Percentiles rank a stretch among this genome's conserved stretches.
These are phyloP conservation scores for Phyllostomus discolor DNA, from an alignment of 2,113 vertebrate genomes.

Conservation along the genomic window DNA sequence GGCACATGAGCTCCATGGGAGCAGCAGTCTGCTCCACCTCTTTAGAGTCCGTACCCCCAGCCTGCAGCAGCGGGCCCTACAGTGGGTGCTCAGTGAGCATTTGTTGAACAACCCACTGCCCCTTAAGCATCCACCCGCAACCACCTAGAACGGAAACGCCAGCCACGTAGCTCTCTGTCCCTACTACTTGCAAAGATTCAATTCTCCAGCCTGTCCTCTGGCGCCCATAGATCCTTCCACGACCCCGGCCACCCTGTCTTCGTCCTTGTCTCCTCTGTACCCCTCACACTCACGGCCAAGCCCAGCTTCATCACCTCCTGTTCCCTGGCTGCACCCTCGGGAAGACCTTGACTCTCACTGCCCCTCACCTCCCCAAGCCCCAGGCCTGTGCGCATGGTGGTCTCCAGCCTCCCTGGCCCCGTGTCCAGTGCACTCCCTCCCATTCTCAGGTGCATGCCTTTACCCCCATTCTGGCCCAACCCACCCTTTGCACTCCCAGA, in stretches of 20 bases:
- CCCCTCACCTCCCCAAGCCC: background rate
- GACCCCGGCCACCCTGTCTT: background rate
- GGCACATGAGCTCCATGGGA: background rate
- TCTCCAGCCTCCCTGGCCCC: background rate
- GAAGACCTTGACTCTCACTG: background rate
- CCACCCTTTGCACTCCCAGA: background rate
- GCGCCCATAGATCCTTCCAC: background rate
- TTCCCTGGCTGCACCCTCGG: background rate
- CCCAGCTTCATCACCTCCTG: background rate
- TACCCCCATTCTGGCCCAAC: background rate
- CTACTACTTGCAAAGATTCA: background rate
- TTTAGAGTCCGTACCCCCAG: background rate
- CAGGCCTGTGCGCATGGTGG: background rate
- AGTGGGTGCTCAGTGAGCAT: background rate
- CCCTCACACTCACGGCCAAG: background rate
- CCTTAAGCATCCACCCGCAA: background rate
- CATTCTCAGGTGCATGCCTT: background rate
- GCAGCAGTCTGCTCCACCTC: background rate
- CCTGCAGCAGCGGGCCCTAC: background rate
- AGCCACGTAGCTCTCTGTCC: background rate
- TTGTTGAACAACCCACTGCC: background rate
- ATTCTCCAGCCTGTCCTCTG: background rate
- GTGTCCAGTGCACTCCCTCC: background rate
- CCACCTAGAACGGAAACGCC: background rate
- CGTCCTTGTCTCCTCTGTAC: background rate